Conservation (phyloP, 2,888 invertebrate genomes). For the Drosophila nigritarsus region DNA sequence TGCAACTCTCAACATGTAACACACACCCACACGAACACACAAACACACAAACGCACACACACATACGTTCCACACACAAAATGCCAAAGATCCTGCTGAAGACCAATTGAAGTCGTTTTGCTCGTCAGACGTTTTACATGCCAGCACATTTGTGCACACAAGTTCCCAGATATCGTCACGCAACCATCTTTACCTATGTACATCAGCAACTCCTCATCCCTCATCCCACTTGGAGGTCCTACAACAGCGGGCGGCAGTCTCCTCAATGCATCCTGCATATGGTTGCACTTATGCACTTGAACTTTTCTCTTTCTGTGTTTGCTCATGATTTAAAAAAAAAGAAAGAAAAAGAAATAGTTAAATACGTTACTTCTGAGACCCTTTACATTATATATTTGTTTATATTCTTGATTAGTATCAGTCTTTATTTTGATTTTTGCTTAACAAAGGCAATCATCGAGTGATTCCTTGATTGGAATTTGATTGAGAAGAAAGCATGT, state of each 20-base stretch:
- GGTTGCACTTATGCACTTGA: slow-evolving; percentile 50
- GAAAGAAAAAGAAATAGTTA: neutral
- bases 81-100: slow-evolving; percentile 37
- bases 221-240: neutral
- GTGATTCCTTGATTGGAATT: neutral
- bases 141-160: slow-evolving; percentile 25
- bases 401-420: neutral
- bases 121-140: slow-evolving; percentile 23
- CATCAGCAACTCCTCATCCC: neutral
- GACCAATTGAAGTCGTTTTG: slow-evolving; percentile 24
- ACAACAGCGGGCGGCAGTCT: neutral
- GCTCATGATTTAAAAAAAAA: neutral
- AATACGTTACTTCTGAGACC: neutral
- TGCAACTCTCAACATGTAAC: slow-evolving; percentile 26
- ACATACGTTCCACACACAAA: neutral
- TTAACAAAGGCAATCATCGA: neutral
- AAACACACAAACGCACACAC: neutral
- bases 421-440: neutral
- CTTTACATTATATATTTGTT: neutral
- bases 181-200: slow-evolving; percentile 3
- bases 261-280: slow-evolving; percentile 43
- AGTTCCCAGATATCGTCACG: slow-evolving; percentile 9
- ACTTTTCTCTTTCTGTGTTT: slow-evolving; percentile 7
- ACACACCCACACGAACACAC: slow-evolving; percentile 11
- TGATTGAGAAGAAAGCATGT: neutral